Base-by-base conservation (phyloP, 1,140 invertebrate genomes). In the Drosophila micromelanica region DNA sequence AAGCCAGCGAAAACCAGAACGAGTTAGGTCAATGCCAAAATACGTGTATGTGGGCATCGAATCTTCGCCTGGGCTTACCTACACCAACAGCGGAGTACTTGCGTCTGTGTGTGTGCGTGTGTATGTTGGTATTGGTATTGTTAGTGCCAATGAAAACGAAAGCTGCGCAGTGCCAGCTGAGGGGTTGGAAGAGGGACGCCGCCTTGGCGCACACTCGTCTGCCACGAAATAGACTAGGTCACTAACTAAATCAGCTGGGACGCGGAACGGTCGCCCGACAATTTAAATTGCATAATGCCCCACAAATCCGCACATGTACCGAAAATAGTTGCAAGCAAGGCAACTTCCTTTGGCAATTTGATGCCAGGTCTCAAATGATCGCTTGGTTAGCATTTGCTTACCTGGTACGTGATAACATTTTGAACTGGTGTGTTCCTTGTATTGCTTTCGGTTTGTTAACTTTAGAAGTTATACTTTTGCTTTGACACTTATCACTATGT, bases 321-420 rank as follows among this genome's bases (percentile, higher is more conserved):
- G 17, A 73, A 69, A 69, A 73, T 54, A 45, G 30, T 35, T 80
- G 79, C 75, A 72, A 73, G 63, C 63, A 60, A 57, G 72, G 38
- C 13, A 11, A 51, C 62, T 60, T 48, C 49, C 48, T 67, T 54
- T 51, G 27, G 55, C 57, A 57, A 48, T 30, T 40, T 54, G 46
- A 69, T 32, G 48, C 38, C 40, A 38, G 13, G 55, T 37, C 48
- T 38, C 12, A 54, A 8, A 38, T 49, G 13, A 15, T 45, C 23
- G 6, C 32, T 60, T 23, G 23, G 45, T 42, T 35, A 46, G 46
- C 89, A 40, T 42, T 35, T 46, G 46, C 89, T 91, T 71, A 91
- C 89, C 80, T 90, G 63, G 89, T 80, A 48, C 89, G 80, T 64
- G 89, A 85, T 46, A 91, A 81, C 89, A 91, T 91, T 70, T 67